Evolutionary conservation across 2,113 vertebrate genomes (phyloP).

Genomic region (Dipodomys spectabilis): DNA sequence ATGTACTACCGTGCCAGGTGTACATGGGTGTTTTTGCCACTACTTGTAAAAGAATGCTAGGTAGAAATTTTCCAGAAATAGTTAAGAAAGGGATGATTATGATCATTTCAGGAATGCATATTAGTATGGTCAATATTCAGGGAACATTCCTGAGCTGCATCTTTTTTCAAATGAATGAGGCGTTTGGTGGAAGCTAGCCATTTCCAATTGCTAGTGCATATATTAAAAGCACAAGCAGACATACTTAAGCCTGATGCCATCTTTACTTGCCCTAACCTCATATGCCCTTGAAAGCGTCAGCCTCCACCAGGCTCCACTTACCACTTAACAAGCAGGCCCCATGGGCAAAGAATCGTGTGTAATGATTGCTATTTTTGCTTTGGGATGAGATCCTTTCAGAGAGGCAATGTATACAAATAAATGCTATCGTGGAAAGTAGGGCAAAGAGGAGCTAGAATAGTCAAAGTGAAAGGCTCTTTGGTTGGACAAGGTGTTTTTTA

Average conservation of each 20-base stretch:
- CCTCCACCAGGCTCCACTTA: neutral
- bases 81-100: too few relatives aligned
- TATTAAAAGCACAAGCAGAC: neutral
- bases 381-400: neutral
- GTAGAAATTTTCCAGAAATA: too few relatives aligned
- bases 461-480: neutral
- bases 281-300: neutral
- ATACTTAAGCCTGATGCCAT: neutral
- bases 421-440: neutral
- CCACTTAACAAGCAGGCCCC: neutral
- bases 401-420: neutral
- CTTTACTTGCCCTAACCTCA: neutral
- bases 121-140: too few relatives aligned
- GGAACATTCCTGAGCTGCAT: too few relatives aligned
- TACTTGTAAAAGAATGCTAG: too few relatives aligned
- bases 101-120: too few relatives aligned
- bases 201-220: neutral
- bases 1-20: too few relatives aligned
- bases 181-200: neutral
- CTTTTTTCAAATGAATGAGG: too few relatives aligned
- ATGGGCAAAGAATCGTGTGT: neutral
- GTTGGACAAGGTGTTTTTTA: neutral
- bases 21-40: too few relatives aligned
- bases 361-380: neutral
- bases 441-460: neutral